Evolutionary conservation across 2,797 vertebrate species (phyloP).

Genomic region (Pantherophis alleghaniensis): DNA sequence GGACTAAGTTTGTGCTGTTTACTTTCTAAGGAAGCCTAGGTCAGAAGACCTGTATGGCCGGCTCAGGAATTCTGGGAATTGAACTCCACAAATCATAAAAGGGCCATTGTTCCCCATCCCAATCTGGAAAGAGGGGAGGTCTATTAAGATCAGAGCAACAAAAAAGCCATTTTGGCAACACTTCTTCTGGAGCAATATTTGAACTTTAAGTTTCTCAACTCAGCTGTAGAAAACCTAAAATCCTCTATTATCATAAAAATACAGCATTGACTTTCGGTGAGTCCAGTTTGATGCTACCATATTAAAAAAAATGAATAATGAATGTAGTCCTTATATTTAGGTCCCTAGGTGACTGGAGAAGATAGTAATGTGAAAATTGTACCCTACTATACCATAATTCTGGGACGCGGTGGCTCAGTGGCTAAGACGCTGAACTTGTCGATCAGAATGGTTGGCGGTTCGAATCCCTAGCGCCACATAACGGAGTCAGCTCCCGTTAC

Average conservation of each 20-base stretch:
- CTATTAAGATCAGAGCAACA: not conserved
- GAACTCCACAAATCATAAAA: not conserved
- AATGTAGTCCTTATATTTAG: not conserved
- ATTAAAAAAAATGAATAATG: not conserved
- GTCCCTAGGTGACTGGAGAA: not conserved
- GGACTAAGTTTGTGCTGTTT: too few relatives aligned
- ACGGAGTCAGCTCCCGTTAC: too few relatives aligned
- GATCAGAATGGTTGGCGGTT: too few relatives aligned
- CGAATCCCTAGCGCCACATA: too few relatives aligned
- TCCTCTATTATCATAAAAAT: not conserved
- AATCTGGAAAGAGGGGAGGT: not conserved
- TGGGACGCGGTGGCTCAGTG: too few relatives aligned
- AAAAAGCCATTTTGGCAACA: not conserved
- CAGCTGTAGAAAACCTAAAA: not conserved
- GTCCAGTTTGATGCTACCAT: not conserved
- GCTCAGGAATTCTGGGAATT: not conserved
- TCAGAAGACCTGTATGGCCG: too few relatives aligned
- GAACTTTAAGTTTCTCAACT: not conserved
- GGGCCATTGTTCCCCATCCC: not conserved
- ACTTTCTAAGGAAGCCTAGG: too few relatives aligned
- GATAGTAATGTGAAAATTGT: conserved; percentile 14
- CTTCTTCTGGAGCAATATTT: not conserved
- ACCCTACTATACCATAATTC: not conserved
- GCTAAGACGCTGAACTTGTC: too few relatives aligned
- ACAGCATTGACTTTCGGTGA: not conserved